phyloP scores from a whole-genome alignment of 2,888 invertebrate species.

The Drosophila pegasa region DNA sequence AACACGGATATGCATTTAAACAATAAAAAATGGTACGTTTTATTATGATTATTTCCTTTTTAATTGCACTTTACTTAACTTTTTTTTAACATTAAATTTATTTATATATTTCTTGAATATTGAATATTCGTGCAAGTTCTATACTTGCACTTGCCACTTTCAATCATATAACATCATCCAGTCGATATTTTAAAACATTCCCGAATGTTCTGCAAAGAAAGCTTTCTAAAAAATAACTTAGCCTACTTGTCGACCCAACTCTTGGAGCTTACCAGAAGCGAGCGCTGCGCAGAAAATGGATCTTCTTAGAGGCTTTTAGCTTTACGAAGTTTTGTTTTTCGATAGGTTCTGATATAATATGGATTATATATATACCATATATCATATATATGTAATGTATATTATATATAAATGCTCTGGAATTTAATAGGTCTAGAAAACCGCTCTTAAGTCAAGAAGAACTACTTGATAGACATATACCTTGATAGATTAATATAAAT shows the following conservation, averaged over 20 bases:
- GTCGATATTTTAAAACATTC: constrained; percentile 21
- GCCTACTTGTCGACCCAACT: constrained; percentile 10
- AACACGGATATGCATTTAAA: constrained; percentile 72
- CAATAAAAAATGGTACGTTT: constrained; percentile 65
- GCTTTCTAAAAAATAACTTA: constrained; percentile 24
- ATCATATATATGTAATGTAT: too few species aligned
- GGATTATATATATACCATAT: too few species aligned
- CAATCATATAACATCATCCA: neutral
- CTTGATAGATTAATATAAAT: too few species aligned
- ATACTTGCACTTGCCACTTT: neutral
- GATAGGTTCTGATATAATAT: too few species aligned
- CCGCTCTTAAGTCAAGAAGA: too few species aligned
- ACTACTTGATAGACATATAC: too few species aligned
- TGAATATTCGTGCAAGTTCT: neutral
- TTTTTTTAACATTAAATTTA: neutral
- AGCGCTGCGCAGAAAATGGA: neutral
- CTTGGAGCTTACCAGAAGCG: constrained; percentile 14
- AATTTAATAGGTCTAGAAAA: too few species aligned
- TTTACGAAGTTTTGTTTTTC: neutral
- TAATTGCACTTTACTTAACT: constrained; percentile 1
- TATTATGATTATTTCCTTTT: neutral
- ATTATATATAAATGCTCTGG: too few species aligned
- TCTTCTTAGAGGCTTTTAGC: neutral
- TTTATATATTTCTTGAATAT: neutral
- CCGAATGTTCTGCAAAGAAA: constrained; percentile 58